Base-by-base conservation (phyloP, 2,113 vertebrate species). In the Ibidorhyncha struthersii region DNA sequence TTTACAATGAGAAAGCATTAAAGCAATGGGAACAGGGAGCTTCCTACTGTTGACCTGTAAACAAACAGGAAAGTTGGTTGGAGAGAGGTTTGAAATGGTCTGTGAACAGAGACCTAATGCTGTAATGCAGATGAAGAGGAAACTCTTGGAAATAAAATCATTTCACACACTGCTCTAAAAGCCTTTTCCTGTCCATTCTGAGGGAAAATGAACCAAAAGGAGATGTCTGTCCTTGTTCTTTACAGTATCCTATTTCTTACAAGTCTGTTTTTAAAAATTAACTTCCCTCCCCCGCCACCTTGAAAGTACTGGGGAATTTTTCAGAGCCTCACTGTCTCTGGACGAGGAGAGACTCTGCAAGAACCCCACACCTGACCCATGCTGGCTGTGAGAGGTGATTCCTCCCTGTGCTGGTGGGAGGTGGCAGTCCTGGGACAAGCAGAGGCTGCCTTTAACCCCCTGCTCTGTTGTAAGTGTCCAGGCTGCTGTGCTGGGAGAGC, bases 301-400 rank as follows among this genome's bases (percentile, higher is more conserved):
- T 69, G 52, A 59, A 63, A 38, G 8, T 10, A 9, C 5, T 11
- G 4, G 61, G 19, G n/a, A 29, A 16, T 83, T 80, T 90, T 61
- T 91, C 84, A 61, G 47, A 82, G 27, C 40, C 21, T 71, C 25
- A 3, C 2, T n/a, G 0, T 14, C 50, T 56, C 55, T 30, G 34
- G 18, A 0, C 58, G 45, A 80, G 69, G 47, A 76, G 49, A 56
- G 18, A 9, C 8, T 14, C 16, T 40, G 7, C 83, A 69, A 82
- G 63, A 56, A 15, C 16, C 2, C 5, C 43, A 8, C 25, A 30
- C 7, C 56, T 12, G 41, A 21, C 1, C 10, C 1, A 0, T 9
- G n/a, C 58, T 76, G 59, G 25, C 12, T 27, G 55, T 19, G 29
- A 61, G 83, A 29, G 15, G 47, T 0, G 1, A 29, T 19, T 73